Evolutionary conservation across 2,113 vertebrate genomes (phyloP), one percentile per base, ranked within the genome.

Genomic region (Sylvietta virens): DNA sequence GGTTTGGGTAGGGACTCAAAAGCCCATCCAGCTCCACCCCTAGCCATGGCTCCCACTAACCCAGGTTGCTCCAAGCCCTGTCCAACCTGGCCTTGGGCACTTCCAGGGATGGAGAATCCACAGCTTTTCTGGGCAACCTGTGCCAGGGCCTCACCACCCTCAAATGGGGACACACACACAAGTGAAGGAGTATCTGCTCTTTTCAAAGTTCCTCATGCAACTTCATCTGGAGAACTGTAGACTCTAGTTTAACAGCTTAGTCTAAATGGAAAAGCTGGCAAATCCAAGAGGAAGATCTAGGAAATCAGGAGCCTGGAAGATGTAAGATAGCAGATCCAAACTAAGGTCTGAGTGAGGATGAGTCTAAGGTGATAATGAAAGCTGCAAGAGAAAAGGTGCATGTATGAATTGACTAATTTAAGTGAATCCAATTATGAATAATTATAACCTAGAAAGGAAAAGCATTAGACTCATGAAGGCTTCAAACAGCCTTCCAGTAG

Each of bases 81-180:
- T 4, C 30, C 60, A 57, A 5, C 20, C 42, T 17, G 16, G 26
- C 35, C 9, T 24, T 42, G 30, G 16, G 24, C 16, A 31, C 13
- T 57, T 57, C 20, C 35, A 74, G 42, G 26, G 51, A 30, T 48
- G 51, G 42, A n/a, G 51, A 66, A 48, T 48, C 26, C 51, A 74
- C 60, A 76, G 42, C 4, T 66, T 42, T 4, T 76, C 35, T 42
- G 35, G 51, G 26, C 30, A 76, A 2, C 0, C 44, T 76, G 21
- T 31, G 42, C 35, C 51, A 35, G 21, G 16, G 42, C 31, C 2
- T 58, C 35, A 6, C 4, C 37, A 33, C 20, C 27, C 44, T 44
- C 44, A 35, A 23, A 40, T 1, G 4, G 7, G 23, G 12, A 57
- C 45, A 37, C 22, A 24, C 7, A 44, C 0, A 1, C 33, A 54